Evolutionary conservation across 2,888 invertebrate species (phyloP), one percentile per base, ranked within the genome.

Genomic region (Nomada goodeniana): DNA sequence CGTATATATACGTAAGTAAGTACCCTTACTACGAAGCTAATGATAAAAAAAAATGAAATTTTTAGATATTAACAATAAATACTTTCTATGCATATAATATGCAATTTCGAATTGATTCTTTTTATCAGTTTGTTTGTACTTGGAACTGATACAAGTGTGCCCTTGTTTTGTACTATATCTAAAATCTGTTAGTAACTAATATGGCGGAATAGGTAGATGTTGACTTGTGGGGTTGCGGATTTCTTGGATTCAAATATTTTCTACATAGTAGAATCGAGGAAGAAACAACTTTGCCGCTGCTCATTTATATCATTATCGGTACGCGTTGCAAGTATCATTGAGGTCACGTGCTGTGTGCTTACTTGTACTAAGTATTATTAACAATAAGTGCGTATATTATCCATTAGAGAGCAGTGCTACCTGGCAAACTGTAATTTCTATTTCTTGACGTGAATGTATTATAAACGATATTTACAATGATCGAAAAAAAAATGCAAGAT

Each of bases 151-250:
- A 53, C 11, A 3, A 69, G 44, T 44, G n/a, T 60, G 59, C 9
- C 64, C 79, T 70, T 80, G 64, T 78, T 80, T 70, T 53, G 44
- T 20, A 69, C 47, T 7, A 57, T 69, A 55, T 57, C 69, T 57
- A 47, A 69, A 77, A 77, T 72, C 67, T 79, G 47, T 63, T 68
- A 70, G 71, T 73, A 82, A 77, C 74, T 72, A 84, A 83, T 73
- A 84, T 84, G 83, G 83, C 83, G 83, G 79, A 72, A 57, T 73
- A 83, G 69, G 65, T 73, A 76, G 55, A 83, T 83, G 72, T 78
- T 79, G 75, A 73, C 57, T 73, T 65, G 61, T 68, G 59, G 55
- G 61, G 75, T 63, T 74, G 53, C 65, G 81, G 55, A 81, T 61
- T 44, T 82, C 63, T 68, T 42, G 57, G 55, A 67, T 76, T 63